phyloP scores from a whole-genome alignment of 1,140 invertebrate genomes.

The Mizuhopecten yessoensis region DNA sequence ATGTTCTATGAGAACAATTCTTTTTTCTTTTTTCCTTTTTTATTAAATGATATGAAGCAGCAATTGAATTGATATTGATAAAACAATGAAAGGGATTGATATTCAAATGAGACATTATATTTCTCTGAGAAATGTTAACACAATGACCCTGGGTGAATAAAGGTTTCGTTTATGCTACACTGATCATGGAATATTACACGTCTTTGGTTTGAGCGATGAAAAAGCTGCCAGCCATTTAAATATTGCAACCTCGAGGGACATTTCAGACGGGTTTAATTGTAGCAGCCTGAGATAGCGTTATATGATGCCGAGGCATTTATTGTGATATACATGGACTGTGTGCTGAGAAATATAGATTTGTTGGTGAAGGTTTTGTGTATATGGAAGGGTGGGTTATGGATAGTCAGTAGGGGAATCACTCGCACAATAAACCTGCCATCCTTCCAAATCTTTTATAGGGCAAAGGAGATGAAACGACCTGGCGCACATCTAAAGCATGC shows the following conservation, averaged over 20 bases:
- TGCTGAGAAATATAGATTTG: conserved; percentile 30
- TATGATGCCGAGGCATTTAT: conserved; percentile 13
- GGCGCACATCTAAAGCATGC: background rate
- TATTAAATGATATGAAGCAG: no score
- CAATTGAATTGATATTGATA: no score
- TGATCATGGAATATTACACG: background rate
- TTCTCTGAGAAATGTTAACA: background rate
- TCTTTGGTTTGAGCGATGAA: background rate
- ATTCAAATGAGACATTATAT: background rate
- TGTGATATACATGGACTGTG: background rate
- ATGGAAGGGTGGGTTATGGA: background rate
- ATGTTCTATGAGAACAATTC: no score
- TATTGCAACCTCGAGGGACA: background rate
- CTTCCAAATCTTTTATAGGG: background rate
- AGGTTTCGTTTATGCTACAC: background rate
- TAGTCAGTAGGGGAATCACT: background rate
- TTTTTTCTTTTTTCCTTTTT: no score
- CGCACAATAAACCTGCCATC: background rate
- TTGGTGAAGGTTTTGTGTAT: conserved; percentile 2
- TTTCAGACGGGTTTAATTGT: background rate
- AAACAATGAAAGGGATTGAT: background rate
- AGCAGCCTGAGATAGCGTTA: background rate
- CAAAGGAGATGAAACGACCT: background rate
- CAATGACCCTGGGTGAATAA: background rate
- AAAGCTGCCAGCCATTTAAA: background rate